Base-by-base conservation (phyloP, 2,888 invertebrate species). In the Venustoraphidia nigricollis region DNA sequence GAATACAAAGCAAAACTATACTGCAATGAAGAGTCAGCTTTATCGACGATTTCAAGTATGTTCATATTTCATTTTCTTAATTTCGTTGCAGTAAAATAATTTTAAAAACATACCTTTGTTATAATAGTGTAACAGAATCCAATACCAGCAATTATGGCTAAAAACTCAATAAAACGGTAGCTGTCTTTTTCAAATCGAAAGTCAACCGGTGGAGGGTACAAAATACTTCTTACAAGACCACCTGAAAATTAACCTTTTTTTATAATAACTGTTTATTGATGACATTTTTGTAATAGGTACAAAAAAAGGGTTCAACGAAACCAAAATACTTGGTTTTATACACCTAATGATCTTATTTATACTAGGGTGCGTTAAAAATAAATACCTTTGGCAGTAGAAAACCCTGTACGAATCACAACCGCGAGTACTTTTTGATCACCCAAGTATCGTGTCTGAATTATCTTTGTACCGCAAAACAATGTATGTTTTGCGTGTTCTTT, bases 101-200 rank as follows among this genome's bases (percentile, higher is more conserved):
- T 17, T 17, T 17, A 42, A 8, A 10, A 39, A 52, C 60, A 60
- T 64, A 89, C 85, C 82, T 94, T 96, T 9, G 87, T 76, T 1
- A 87, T 75, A 14, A 94, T 72, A 0, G 95, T 95, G 62, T 94
- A 96, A 3, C 83, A 67, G 52, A 95, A 84, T 0, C 96, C 96
- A 36, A 83, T 57, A 2, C 75, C 65, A 2, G 95, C 90, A 50
- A 96, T 83, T 17, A 75, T 59, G 0, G 85, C 85, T 39, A 97
- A 68, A 34, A 90, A 78, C 50, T 79, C 75, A 47, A 95, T 86
- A 63, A 92, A 94, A 63, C 86, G 88, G 68, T 90, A 90, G 0
- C 93, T 91, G 65, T 96, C 95, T 42, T 83, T 78, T 62, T 95
- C 92, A 64, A 96, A 95, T 67, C 93, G 92, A 70, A 94, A 95